phyloP scores from a whole-genome alignment of 1,140 invertebrate species.

The Alviniconcha marisindica region DNA sequence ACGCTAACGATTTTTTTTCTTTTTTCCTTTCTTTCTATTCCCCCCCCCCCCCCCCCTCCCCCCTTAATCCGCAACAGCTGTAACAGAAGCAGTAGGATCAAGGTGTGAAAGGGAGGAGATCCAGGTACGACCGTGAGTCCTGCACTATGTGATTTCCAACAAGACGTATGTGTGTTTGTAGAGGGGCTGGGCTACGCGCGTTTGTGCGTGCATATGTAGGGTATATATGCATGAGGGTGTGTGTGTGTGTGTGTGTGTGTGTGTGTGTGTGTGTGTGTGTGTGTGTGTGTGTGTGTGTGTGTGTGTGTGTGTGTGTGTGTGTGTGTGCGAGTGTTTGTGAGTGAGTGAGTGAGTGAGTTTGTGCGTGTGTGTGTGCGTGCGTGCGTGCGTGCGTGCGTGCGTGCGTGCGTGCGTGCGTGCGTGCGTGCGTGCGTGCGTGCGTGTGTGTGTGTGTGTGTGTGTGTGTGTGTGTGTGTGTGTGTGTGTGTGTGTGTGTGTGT shows the following conservation, averaged over 20 bases:
- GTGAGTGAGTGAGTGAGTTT: background rate
- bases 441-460: background rate
- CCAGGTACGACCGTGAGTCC: too few species aligned
- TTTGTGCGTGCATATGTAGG: background rate
- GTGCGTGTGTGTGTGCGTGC: background rate
- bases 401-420: background rate
- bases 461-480: background rate
- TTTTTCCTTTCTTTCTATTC: too few species aligned
- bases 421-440: background rate
- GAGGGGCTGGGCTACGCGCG: background rate
- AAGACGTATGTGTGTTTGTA: background rate
- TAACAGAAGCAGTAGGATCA: too few species aligned
- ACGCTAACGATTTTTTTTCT: too few species aligned
- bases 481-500: background rate
- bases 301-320: background rate
- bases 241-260: background rate
- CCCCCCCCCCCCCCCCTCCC: too few species aligned
- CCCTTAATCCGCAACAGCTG: too few species aligned
- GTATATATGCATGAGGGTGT: background rate
- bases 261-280: conserved; percentile 16
- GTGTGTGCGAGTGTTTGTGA: background rate
- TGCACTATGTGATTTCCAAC: too few species aligned
- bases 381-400: background rate
- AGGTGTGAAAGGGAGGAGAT: too few species aligned
- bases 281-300: background rate